phyloP scores from a whole-genome alignment of 2,113 vertebrate genomes.

The Leptobrachium ailaonicum region DNA sequence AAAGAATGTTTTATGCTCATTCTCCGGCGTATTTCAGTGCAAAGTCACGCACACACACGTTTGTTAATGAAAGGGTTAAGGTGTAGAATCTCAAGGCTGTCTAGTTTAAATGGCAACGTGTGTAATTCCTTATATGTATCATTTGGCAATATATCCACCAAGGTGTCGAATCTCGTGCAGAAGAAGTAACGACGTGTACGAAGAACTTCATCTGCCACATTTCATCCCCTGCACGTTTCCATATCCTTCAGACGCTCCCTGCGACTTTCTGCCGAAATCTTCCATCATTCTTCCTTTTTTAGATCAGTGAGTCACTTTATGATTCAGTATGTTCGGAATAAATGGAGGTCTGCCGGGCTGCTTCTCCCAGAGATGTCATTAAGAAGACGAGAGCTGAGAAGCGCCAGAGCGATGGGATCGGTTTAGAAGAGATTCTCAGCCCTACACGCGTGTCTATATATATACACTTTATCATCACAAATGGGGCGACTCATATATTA shows the following conservation, averaged over 20 bases:
- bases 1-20: no score
- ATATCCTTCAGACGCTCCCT: conserved; percentile 33
- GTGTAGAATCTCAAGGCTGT: no score
- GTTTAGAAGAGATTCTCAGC: neutral
- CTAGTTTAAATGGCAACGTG: neutral
- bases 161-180: conserved; percentile 38
- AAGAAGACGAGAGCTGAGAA: neutral
- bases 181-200: conserved; percentile 39
- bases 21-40: no score
- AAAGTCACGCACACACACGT: no score
- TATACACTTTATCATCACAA: neutral
- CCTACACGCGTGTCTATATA: neutral
- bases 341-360: conserved; percentile 33
- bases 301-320: conserved; percentile 41
- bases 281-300: conserved; percentile 39
- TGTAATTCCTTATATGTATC: conserved; percentile 32
- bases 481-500: neutral
- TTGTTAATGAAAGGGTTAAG: no score
- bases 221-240: conserved; percentile 13
- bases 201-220: conserved; percentile 27
- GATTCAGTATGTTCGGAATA: conserved; percentile 28
- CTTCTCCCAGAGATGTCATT: conserved; percentile 32
- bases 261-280: conserved; percentile 28
- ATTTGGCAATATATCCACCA: conserved; percentile 40
- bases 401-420: conserved; percentile 9